Evolutionary conservation across 1,140 invertebrate species (phyloP).

Genomic region (Lordiphosa collinella): DNA sequence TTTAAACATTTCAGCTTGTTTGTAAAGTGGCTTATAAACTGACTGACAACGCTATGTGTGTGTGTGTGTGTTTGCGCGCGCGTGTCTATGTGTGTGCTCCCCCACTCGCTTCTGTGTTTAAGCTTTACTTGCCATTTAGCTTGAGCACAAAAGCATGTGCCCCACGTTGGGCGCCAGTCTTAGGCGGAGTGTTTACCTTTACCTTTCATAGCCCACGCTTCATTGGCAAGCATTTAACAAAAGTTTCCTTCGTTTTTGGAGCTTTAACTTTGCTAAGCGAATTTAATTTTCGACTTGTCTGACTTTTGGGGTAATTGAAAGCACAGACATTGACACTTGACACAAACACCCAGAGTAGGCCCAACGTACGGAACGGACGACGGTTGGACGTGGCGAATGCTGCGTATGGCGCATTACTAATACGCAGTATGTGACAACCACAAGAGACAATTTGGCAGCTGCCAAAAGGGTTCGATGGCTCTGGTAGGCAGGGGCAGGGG

Average conservation of each 20-base stretch:
- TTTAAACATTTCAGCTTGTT: conserved; percentile 56
- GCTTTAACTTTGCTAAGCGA: conserved; percentile 55
- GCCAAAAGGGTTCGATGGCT: conserved; percentile 57
- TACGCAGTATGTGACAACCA: conserved; percentile 76
- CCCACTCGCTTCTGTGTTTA: conserved; percentile 31
- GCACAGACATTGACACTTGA: conserved; percentile 74
- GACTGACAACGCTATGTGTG: conserved; percentile 15
- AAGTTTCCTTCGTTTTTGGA: conserved; percentile 35
- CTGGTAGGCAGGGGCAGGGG: background rate
- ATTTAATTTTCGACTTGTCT: conserved; percentile 76
- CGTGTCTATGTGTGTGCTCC: conserved; percentile 14
- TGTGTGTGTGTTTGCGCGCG: no score
- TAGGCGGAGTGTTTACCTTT: conserved; percentile 14
- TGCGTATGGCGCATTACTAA: conserved; percentile 72
- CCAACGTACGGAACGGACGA: conserved; percentile 5
- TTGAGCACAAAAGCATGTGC: conserved; percentile 28
- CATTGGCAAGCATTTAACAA: conserved; percentile 51
- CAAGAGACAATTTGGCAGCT: conserved; percentile 77
- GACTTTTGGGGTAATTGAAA: conserved; percentile 71
- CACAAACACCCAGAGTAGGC: conserved; percentile 49
- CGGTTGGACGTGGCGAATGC: conserved; percentile 19
- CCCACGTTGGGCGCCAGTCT: conserved; percentile 28
- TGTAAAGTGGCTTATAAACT: conserved; percentile 61
- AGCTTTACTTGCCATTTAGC: conserved; percentile 58
- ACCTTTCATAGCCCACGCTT: conserved; percentile 32